Conservation (phyloP, 2,888 invertebrate genomes). For the Cybosia mesomella region DNA sequence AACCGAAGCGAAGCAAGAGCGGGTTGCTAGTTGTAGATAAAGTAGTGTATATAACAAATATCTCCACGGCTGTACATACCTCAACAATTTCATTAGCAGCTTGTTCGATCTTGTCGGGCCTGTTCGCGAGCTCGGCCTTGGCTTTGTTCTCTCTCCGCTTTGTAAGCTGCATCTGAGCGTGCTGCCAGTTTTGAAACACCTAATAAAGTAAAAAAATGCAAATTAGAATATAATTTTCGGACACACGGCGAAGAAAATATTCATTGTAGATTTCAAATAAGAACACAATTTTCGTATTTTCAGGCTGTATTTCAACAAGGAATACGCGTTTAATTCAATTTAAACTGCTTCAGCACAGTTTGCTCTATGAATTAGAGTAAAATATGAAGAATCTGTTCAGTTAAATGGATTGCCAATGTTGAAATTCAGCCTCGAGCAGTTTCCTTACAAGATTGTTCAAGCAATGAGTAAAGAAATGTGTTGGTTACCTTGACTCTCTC, state of each 20-base stretch:
- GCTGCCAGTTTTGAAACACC: constrained; percentile 99
- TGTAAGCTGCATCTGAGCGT: constrained; percentile 97
- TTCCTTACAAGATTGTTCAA: too few relatives aligned
- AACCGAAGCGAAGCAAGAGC: too few relatives aligned
- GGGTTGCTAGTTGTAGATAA: too few relatives aligned
- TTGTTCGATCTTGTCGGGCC: constrained; percentile 95
- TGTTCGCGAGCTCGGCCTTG: constrained; percentile 95
- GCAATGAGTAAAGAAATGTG: not conserved
- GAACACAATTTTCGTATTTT: too few relatives aligned
- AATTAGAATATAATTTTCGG: not conserved
- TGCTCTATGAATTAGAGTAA: too few relatives aligned
- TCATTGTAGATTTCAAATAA: too few relatives aligned
- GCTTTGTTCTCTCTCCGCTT: constrained; percentile 98
- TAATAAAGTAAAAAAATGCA: constrained; percentile 58
- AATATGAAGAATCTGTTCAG: too few relatives aligned
- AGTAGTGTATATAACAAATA: not conserved
- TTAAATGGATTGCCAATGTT: too few relatives aligned
- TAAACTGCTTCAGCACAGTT: too few relatives aligned
- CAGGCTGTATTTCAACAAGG: too few relatives aligned
- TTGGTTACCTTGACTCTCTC: constrained; percentile 89
- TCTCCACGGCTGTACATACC: constrained; percentile 77
- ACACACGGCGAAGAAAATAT: not conserved
- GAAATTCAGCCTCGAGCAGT: too few relatives aligned
- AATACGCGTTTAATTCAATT: too few relatives aligned
- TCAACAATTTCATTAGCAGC: constrained; percentile 97